Base-by-base conservation (phyloP, 2,113 vertebrate species). In the Lepus europaeus region DNA sequence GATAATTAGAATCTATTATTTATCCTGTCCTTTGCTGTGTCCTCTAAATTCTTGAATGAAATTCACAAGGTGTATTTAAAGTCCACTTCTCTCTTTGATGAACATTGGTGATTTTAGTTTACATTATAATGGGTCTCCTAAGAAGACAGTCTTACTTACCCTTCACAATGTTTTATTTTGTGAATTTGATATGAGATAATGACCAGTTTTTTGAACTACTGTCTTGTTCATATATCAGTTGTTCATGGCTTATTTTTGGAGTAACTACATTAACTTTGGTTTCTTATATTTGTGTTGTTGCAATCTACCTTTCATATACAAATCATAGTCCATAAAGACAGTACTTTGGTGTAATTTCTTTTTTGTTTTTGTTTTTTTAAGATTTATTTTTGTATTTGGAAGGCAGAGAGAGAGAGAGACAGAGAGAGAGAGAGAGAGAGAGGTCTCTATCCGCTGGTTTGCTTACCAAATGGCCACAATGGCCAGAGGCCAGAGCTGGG, bases 11-110 rank as follows among this genome's bases (percentile, higher is more conserved):
- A 84, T 92, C 93, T 97, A 96, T 98, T 98, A 98, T 98, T 98
- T 97, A 98, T 95, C 97, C 95, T 97, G 97, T 97, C 97, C 95
- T 98, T 98, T 97, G 95, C 88, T 39, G 61, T 97, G 95, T 96
- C 98, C 92, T 98, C 96, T 98, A 97, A 96, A 97, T 97, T 98
- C 89, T 97, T 95, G 93, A 88, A 25, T 85, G 89, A 93, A 95
- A 96, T 91, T 96, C 96, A 97, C 73, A 90, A 82, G 76, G 39
- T 85, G 23, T 70, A 95, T 96, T 97, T 78, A 87, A 64, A 90
- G 72, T 95, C 90, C 91, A 49, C 89, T 92, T 95, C 84, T 78
- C 78, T 9, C 25, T 96, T 93, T 95, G 93, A 93, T 96, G 78
- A 64, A n/a, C 79, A 51, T 61, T 78, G 73, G 59, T 74, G 89